Evolutionary conservation across 1,140 invertebrate genomes (phyloP).

Genomic region (Cydia fagiglandana): DNA sequence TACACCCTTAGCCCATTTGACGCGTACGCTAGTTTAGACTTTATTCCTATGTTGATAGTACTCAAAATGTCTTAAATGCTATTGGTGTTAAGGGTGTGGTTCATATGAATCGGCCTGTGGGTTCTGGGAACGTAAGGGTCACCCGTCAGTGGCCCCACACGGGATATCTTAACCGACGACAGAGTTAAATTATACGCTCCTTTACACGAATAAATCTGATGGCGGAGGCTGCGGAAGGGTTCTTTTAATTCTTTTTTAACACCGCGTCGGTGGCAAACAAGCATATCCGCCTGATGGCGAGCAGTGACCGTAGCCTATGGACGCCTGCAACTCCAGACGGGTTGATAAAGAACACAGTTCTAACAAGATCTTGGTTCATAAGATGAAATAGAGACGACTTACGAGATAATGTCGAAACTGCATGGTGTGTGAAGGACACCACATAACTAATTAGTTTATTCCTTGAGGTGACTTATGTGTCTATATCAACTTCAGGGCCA

Average conservation of each 20-base stretch:
- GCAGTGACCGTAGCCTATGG: too few relatives aligned
- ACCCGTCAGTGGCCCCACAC: slow-evolving; percentile 44
- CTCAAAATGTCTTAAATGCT: not conserved
- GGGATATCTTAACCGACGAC: slow-evolving; percentile 62
- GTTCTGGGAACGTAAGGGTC: slow-evolving; percentile 30
- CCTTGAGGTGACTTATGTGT: too few relatives aligned
- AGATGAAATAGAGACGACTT: too few relatives aligned
- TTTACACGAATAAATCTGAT: slow-evolving; percentile 47
- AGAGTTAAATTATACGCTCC: slow-evolving; percentile 69
- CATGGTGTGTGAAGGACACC: too few relatives aligned
- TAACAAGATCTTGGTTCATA: too few relatives aligned
- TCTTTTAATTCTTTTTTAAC: slow-evolving; percentile 35
- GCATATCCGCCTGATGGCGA: too few relatives aligned
- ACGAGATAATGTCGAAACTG: too few relatives aligned
- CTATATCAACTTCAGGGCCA: too few relatives aligned
- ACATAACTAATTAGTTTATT: too few relatives aligned
- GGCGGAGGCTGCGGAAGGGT: slow-evolving; percentile 40
- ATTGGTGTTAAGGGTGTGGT: not conserved
- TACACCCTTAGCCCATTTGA: not conserved
- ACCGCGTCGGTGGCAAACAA: too few relatives aligned
- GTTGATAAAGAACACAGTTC: too few relatives aligned
- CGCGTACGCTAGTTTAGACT: not conserved
- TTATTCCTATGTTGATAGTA: not conserved
- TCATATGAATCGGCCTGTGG: not conserved
- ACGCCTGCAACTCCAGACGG: too few relatives aligned